A percentile compares a stretch with the other conserved stretches of the same genome.
Conservation (phyloP, 2,797 vertebrate genomes). For the Myotis daubentonii region DNA sequence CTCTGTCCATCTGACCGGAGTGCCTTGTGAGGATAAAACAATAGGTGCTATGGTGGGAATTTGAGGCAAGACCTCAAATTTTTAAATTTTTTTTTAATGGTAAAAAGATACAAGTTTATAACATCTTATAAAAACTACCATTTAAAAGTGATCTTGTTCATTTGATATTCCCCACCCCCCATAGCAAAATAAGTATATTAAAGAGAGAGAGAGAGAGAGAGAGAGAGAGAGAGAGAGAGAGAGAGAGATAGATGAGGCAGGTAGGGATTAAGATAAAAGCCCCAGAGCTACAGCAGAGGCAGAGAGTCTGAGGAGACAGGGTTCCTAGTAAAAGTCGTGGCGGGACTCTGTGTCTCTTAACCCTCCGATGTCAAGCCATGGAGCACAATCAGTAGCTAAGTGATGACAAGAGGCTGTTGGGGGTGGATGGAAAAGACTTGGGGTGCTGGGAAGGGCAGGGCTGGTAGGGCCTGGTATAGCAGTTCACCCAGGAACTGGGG, state of each 20-base stretch:
- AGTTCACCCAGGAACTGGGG: not conserved
- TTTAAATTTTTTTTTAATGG: too few relatives aligned
- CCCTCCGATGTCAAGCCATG: constrained; percentile 42
- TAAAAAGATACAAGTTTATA: constrained; percentile 87
- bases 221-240: too few relatives aligned
- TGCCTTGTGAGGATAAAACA: not conserved
- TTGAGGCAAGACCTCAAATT: not conserved
- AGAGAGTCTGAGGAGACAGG: constrained; percentile 13
- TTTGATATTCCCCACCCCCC: constrained; percentile 69
- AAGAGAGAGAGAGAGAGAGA: constrained; percentile 66
- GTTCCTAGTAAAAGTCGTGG: not conserved
- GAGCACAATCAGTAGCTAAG: constrained; percentile 77
- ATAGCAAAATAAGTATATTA: constrained; percentile 84
- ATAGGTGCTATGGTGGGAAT: not conserved
- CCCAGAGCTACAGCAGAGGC: constrained; percentile 66
- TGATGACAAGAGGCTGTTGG: constrained; percentile 47
- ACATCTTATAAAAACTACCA: constrained; percentile 86
- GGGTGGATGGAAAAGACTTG: constrained; percentile 3
- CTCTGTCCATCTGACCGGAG: not conserved
- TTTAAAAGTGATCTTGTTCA: constrained; percentile 83
- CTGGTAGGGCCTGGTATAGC: not conserved
- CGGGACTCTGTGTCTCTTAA: constrained; percentile 23
- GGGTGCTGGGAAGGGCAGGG: constrained; percentile 37
- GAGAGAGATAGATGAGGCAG: too few relatives aligned
- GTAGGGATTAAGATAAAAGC: constrained; percentile 55